Evolutionary conservation across 2,888 invertebrate genomes (phyloP).

Genomic region (Yponomeuta plumbellus): DNA sequence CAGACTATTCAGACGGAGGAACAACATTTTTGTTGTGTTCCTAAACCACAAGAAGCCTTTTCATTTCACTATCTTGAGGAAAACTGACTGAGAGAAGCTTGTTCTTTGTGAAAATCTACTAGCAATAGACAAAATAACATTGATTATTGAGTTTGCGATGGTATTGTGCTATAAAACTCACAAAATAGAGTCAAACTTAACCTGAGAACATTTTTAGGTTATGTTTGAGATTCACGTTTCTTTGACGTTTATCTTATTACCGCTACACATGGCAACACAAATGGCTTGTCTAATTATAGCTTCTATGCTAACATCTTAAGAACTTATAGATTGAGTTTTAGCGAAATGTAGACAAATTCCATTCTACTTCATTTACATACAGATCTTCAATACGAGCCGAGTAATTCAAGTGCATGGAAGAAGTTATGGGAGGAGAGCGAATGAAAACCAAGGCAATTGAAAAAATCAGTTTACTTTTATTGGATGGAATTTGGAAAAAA

Average conservation of each 20-base stretch:
- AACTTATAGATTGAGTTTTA: background rate
- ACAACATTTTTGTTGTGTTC: too few species aligned
- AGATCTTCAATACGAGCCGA: background rate
- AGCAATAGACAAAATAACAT: background rate
- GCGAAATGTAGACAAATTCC: background rate
- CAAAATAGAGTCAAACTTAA: background rate
- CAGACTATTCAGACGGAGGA: background rate
- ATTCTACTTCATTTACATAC: background rate
- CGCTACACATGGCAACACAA: background rate
- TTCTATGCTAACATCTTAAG: background rate
- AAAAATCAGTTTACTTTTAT: constrained; percentile 63
- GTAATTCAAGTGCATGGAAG: background rate
- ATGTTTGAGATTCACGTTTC: background rate
- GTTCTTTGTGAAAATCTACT: background rate
- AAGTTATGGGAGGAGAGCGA: background rate
- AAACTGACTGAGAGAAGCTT: background rate
- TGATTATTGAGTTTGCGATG: background rate
- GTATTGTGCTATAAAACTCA: background rate
- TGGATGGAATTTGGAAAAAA: constrained; percentile 66
- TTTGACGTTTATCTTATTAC: too few species aligned
- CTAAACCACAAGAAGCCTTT: background rate
- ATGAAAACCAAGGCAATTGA: constrained; percentile 31
- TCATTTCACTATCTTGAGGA: background rate
- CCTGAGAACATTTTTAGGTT: background rate
- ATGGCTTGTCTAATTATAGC: background rate